These are phyloP conservation scores for Champsocephalus esox DNA, from an alignment of 2,797 vertebrate species.

Conservation along the genomic window DNA sequence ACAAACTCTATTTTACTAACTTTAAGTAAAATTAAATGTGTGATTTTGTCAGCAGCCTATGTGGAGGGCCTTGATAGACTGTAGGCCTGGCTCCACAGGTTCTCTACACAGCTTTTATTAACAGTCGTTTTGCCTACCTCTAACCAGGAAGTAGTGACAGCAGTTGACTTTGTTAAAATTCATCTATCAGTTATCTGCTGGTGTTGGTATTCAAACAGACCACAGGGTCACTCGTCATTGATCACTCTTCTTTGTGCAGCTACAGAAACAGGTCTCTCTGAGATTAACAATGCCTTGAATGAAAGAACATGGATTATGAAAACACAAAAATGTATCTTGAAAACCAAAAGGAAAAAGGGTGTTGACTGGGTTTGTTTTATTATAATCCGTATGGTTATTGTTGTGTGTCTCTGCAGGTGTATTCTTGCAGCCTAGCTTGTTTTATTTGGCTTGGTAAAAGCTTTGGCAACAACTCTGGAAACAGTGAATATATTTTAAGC, in stretches of 20 bases:
- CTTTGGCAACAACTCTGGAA: not conserved
- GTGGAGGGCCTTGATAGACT: not conserved
- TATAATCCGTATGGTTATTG: not conserved
- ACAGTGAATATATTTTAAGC: not conserved
- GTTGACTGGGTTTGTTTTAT: not conserved
- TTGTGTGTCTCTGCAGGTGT: too few relatives aligned
- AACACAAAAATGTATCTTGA: not conserved
- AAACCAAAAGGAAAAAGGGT: not conserved
- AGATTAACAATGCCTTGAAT: not conserved
- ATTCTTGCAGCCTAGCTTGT: too few relatives aligned
- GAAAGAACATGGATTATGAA: not conserved
- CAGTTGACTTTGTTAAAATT: not conserved
- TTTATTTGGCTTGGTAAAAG: too few relatives aligned
- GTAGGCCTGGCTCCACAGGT: not conserved
- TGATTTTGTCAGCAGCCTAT: conserved; percentile 1
- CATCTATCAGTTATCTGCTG: not conserved
- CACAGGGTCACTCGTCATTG: not conserved
- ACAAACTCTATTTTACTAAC: too few relatives aligned
- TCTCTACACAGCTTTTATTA: not conserved
- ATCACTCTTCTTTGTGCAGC: not conserved
- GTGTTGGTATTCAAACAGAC: not conserved
- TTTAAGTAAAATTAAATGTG: not conserved
- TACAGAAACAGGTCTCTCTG: not conserved
- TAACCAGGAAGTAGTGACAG: not conserved
- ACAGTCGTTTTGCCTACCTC: not conserved